Percentiles rank a stretch among this genome's conserved stretches.
Conservation (phyloP, 2,113 vertebrate genomes). For the Marcusenius ussheri region DNA sequence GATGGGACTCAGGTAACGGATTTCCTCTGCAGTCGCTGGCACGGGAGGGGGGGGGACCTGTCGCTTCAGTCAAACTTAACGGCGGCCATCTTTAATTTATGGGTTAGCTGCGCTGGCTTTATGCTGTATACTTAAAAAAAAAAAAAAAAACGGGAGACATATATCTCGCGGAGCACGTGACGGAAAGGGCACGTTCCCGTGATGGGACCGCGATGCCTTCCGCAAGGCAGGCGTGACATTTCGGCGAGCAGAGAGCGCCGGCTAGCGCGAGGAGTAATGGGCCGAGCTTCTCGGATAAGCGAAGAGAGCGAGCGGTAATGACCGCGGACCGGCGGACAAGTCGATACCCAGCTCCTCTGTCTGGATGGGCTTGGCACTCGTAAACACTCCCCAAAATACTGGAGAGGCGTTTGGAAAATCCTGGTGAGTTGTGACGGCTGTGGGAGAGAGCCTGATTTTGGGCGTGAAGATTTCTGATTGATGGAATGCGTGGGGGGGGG, state of each 20-base stretch:
- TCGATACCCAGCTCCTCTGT: neutral
- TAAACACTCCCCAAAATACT: neutral
- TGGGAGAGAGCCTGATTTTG: neutral
- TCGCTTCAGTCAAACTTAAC: neutral
- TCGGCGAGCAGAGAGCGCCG: neutral
- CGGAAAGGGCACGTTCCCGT: neutral
- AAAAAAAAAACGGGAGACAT: neutral
- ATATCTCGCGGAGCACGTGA: neutral
- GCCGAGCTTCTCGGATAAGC: neutral
- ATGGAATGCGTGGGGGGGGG: neutral
- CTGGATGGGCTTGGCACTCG: neutral
- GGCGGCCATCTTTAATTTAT: neutral
- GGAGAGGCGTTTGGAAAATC: neutral
- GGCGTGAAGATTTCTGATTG: neutral
- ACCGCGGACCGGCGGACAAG: neutral
- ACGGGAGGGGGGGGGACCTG: neutral
- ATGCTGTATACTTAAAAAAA: neutral
- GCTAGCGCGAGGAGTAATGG: neutral
- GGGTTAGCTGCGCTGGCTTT: neutral
- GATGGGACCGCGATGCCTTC: neutral
- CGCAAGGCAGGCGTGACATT: constrained; percentile 7
- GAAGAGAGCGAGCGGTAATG: neutral
- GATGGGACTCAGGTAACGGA: neutral
- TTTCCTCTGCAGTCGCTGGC: neutral
- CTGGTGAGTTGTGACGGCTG: neutral